A percentile compares a stretch with the other conserved stretches of the same genome.
Evolutionary conservation across 2,797 vertebrate species (phyloP).

Genomic region (Yasuhikotakia modesta): DNA sequence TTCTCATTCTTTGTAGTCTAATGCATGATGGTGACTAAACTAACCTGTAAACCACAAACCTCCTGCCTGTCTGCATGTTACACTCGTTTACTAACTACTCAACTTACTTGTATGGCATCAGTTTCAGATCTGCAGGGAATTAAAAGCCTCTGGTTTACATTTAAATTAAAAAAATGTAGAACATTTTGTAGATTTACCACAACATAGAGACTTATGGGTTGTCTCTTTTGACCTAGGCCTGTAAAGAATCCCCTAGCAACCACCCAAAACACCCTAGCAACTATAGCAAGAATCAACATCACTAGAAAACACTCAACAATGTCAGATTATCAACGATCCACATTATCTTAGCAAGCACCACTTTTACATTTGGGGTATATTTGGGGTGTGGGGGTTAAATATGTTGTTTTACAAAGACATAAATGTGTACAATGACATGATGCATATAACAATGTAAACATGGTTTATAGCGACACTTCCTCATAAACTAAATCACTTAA

Average conservation of each 20-base stretch:
- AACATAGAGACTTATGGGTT: neutral
- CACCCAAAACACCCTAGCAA: neutral
- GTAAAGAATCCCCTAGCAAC: neutral
- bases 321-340: too few species aligned
- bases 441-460: too few species aligned
- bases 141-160: neutral
- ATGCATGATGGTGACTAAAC: neutral
- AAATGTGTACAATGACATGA: too few species aligned
- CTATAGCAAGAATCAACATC: neutral
- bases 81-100: neutral
- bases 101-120: neutral
- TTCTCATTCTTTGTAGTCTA: neutral
- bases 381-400: too few species aligned
- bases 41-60: constrained; percentile 8
- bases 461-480: too few species aligned
- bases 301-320: too few species aligned
- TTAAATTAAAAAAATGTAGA: neutral
- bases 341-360: too few species aligned
- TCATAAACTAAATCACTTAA: too few species aligned
- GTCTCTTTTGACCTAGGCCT: neutral
- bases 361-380: too few species aligned
- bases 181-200: neutral
- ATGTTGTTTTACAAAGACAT: too few species aligned
- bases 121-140: neutral
- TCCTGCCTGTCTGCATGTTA: neutral